Conservation (phyloP, 1,140 invertebrate genomes). For the Drosophila lacertosa region DNA sequence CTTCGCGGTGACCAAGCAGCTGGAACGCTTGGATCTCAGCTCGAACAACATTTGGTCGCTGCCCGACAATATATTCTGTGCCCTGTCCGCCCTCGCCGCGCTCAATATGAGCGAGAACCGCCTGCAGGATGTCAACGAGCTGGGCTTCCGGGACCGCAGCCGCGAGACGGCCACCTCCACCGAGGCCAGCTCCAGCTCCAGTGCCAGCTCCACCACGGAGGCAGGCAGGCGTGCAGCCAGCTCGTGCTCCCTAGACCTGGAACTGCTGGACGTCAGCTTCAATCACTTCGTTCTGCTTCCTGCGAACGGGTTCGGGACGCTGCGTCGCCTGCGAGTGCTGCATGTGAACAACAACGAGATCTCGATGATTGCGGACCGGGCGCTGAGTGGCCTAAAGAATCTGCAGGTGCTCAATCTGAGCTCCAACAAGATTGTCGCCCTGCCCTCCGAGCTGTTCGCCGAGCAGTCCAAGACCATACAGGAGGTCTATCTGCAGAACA, state of each 20-base stretch:
- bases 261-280: slow-evolving; percentile 92
- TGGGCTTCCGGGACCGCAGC: slow-evolving; percentile 89
- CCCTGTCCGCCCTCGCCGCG: slow-evolving; percentile 89
- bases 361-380: slow-evolving; percentile 92
- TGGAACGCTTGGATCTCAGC: slow-evolving; percentile 93
- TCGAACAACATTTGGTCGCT: slow-evolving; percentile 95
- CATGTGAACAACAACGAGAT: slow-evolving; percentile 94
- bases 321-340: slow-evolving; percentile 90
- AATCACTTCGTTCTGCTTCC: slow-evolving; percentile 93
- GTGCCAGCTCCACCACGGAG: slow-evolving; percentile 55
- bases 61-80: slow-evolving; percentile 93
- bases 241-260: slow-evolving; percentile 88
- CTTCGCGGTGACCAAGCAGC: slow-evolving; percentile 88
- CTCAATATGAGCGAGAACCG: slow-evolving; percentile 94
- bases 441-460: slow-evolving; percentile 93
- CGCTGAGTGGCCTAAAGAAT: slow-evolving; percentile 90
- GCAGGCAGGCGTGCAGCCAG: slow-evolving; percentile 58
- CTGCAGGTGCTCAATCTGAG: slow-evolving; percentile 93
- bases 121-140: slow-evolving; percentile 92
- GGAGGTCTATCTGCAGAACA: slow-evolving; percentile 94
- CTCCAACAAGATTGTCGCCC: slow-evolving; percentile 93
- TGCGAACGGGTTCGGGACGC: slow-evolving; percentile 90
- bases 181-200: slow-evolving; percentile 45
- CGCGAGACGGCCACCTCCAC: slow-evolving; percentile 60
- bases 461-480: slow-evolving; percentile 91